These are phyloP conservation scores for Cosmorhoe ocellata DNA, from an alignment of 2,888 invertebrate genomes.

Conservation along the genomic window DNA sequence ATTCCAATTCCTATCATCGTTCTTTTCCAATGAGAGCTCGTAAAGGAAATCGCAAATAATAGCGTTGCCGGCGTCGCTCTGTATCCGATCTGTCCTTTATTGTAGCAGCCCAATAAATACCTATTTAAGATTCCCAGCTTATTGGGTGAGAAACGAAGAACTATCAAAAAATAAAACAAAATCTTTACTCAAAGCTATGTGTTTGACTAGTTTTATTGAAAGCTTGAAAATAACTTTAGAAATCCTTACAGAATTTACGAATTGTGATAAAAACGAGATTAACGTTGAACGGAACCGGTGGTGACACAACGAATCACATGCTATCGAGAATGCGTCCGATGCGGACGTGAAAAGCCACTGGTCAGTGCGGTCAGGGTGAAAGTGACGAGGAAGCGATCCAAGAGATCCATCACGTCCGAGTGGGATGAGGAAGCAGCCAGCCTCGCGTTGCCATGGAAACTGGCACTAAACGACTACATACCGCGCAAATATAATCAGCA, in stretches of 20 bases:
- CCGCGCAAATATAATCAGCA: not conserved
- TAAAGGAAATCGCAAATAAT: slow-evolving; percentile 39
- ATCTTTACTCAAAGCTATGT: too few relatives aligned
- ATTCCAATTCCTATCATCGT: slow-evolving; percentile 1
- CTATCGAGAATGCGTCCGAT: slow-evolving; percentile 1
- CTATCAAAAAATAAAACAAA: not conserved
- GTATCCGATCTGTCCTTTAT: slow-evolving; percentile 38
- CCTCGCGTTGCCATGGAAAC: slow-evolving; percentile 9
- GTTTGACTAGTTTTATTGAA: too few relatives aligned
- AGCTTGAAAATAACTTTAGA: too few relatives aligned
- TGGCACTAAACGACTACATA: not conserved
- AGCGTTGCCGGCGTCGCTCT: slow-evolving; percentile 17
- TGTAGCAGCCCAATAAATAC: slow-evolving; percentile 25
- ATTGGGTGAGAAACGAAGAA: not conserved
- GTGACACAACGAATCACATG: not conserved
- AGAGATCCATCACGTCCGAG: slow-evolving; percentile 37
- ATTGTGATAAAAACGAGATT: too few relatives aligned
- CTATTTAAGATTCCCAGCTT: slow-evolving; percentile 19
- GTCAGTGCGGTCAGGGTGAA: slow-evolving; percentile 43
- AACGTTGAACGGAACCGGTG: too few relatives aligned
- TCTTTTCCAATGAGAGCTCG: slow-evolving; percentile 31
- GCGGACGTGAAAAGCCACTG: slow-evolving; percentile 28
- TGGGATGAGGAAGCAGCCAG: slow-evolving; percentile 30
- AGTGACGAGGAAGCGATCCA: slow-evolving; percentile 46
- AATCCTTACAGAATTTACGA: too few relatives aligned